Conservation (phyloP, 2,797 vertebrate species). For the Etheostoma nigrum region DNA sequence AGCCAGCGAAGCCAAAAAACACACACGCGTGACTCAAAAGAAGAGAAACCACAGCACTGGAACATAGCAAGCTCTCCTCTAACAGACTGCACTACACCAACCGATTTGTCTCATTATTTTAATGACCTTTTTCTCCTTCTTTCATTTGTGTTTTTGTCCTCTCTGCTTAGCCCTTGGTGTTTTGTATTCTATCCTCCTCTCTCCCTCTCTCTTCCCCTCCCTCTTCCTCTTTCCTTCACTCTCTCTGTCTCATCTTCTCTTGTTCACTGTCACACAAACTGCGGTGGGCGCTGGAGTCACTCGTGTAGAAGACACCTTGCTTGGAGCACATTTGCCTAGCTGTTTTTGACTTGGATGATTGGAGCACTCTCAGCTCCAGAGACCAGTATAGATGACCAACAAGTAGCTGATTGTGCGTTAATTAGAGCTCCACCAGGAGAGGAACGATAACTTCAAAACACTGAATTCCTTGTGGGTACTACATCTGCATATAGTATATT, state of each 20-base stretch:
- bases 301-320: constrained; percentile 79
- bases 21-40: constrained; percentile 44
- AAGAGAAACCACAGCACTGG: constrained; percentile 47
- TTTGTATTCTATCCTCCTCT: constrained; percentile 74
- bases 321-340: constrained; percentile 72
- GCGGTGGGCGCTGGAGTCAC: constrained; percentile 71
- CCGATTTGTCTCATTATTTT: constrained; percentile 64
- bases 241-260: constrained; percentile 75
- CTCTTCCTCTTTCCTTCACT: constrained; percentile 51
- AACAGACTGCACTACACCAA: constrained; percentile 45
- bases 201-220: constrained; percentile 51
- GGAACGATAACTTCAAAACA: constrained; percentile 33
- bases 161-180: constrained; percentile 57
- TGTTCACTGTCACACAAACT: constrained; percentile 78
- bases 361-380: constrained; percentile 48
- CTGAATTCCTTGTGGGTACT: not conserved
- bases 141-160: constrained; percentile 47
- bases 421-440: constrained; percentile 25
- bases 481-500: not conserved
- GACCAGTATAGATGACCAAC: constrained; percentile 62
- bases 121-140: constrained; percentile 56
- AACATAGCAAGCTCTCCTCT: constrained; percentile 46
- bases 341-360: constrained; percentile 65
- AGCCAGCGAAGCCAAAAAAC: constrained; percentile 38
- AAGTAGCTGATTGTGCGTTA: constrained; percentile 63